Conservation (phyloP, 2,113 vertebrate species). For the Peucedramus taeniatus region DNA sequence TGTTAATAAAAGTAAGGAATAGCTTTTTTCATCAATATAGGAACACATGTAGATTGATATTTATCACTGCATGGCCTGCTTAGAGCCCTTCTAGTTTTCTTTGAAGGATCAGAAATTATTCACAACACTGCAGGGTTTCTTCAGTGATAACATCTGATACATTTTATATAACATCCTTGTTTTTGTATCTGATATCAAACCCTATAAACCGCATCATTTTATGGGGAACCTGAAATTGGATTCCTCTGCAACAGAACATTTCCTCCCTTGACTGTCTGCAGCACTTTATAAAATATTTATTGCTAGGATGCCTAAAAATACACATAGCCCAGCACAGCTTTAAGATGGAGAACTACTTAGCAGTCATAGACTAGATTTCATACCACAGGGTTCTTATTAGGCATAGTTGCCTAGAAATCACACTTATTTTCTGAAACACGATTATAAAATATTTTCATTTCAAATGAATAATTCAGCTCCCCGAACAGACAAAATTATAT, state of each 20-base stretch:
- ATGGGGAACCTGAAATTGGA: conserved; percentile 26
- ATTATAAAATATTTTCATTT: conserved; percentile 64
- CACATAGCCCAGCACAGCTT: conserved; percentile 11
- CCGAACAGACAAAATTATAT: not conserved
- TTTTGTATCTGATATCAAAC: conserved; percentile 41
- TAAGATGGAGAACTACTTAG: conserved; percentile 46
- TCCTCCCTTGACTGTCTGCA: conserved; percentile 22
- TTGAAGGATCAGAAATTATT: conserved; percentile 50
- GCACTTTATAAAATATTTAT: conserved; percentile 64
- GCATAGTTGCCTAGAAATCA: conserved; percentile 44
- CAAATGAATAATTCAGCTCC: conserved; percentile 60
- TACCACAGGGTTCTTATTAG: conserved; percentile 43
- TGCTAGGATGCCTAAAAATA: conserved; percentile 60
- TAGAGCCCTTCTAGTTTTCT: not conserved
- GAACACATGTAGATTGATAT: conserved; percentile 5
- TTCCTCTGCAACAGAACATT: conserved; percentile 42
- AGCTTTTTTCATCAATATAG: conserved; percentile 1
- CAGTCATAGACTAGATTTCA: conserved; percentile 26
- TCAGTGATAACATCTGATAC: conserved; percentile 32
- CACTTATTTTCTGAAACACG: conserved; percentile 39
- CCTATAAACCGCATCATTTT: conserved; percentile 34
- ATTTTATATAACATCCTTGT: conserved; percentile 37
- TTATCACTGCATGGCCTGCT: not conserved
- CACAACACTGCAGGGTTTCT: not conserved
- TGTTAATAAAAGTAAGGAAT: conserved; percentile 32